Evolutionary conservation across 2,888 invertebrate genomes (phyloP).

Genomic region (Parnassius smintheus): DNA sequence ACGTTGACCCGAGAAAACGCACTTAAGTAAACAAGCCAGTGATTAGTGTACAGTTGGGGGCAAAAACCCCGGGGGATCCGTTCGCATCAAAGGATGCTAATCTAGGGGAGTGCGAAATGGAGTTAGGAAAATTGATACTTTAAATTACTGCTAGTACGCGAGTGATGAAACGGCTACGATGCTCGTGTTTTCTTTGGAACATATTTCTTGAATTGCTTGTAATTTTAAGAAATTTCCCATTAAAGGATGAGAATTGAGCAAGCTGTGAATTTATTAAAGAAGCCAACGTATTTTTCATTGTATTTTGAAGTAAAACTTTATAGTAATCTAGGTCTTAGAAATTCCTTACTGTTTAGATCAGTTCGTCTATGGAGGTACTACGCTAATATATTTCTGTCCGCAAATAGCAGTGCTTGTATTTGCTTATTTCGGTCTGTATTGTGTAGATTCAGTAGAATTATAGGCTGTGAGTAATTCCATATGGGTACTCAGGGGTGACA

Average conservation of each 20-base stretch:
- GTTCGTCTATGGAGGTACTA: too few species aligned
- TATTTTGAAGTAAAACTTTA: too few species aligned
- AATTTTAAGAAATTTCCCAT: conserved; percentile 6
- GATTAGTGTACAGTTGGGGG: conserved; percentile 21
- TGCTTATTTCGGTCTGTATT: too few species aligned
- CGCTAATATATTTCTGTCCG: too few species aligned
- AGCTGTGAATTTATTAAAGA: too few species aligned
- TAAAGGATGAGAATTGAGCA: neutral
- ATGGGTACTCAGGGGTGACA: too few species aligned
- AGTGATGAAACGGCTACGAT: neutral
- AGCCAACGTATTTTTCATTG: too few species aligned
- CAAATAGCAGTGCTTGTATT: too few species aligned
- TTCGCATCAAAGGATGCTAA: conserved; percentile 16
- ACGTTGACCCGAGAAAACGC: conserved; percentile 10
- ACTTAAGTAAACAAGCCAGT: conserved; percentile 23
- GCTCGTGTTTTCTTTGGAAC: conserved; percentile 4
- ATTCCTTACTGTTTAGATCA: too few species aligned
- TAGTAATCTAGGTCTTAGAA: too few species aligned
- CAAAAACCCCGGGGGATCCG: conserved; percentile 4
- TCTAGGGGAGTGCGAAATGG: conserved; percentile 20
- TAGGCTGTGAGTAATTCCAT: too few species aligned
- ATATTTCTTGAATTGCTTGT: conserved; percentile 19
- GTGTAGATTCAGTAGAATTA: too few species aligned
- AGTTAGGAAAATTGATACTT: conserved; percentile 20
- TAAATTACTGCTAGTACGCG: conserved; percentile 15